A percentile compares a stretch with the other conserved stretches of the same genome.
These are phyloP conservation scores for Aphelocoma californica DNA, from an alignment of 2,797 vertebrate genomes.

Conservation along the genomic window DNA sequence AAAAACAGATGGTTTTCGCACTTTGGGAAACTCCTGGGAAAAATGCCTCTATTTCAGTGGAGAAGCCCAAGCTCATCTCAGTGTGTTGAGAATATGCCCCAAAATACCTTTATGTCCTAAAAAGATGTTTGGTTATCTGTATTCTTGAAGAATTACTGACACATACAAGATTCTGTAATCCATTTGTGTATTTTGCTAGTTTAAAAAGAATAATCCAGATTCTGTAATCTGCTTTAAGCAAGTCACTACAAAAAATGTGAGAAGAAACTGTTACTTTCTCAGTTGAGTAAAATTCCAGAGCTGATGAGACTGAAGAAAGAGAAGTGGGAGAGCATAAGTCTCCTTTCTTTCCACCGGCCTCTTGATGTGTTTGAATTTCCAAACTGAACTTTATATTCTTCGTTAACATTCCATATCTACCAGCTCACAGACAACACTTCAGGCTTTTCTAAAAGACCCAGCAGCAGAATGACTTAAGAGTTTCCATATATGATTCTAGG, in stretches of 20 bases:
- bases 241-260: neutral
- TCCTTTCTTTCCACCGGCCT: neutral
- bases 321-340: rapidly evolving
- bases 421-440: neutral
- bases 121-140: neutral
- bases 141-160: neutral
- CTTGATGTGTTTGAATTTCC: neutral
- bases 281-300: neutral
- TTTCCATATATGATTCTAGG: neutral
- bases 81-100: neutral
- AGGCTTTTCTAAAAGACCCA: neutral
- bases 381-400: neutral
- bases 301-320: neutral
- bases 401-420: neutral
- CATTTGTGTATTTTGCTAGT: neutral
- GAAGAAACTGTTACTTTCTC: neutral
- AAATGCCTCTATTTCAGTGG: neutral
- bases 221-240: neutral
- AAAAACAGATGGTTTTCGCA: neutral
- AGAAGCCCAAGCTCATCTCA: neutral
- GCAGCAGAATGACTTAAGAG: neutral
- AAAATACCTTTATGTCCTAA: neutral
- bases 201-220: neutral
- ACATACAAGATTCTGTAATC: neutral
- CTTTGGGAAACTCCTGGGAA: neutral